Base-by-base conservation (phyloP, 2,113 vertebrate genomes). In the Syngnathus floridae region DNA sequence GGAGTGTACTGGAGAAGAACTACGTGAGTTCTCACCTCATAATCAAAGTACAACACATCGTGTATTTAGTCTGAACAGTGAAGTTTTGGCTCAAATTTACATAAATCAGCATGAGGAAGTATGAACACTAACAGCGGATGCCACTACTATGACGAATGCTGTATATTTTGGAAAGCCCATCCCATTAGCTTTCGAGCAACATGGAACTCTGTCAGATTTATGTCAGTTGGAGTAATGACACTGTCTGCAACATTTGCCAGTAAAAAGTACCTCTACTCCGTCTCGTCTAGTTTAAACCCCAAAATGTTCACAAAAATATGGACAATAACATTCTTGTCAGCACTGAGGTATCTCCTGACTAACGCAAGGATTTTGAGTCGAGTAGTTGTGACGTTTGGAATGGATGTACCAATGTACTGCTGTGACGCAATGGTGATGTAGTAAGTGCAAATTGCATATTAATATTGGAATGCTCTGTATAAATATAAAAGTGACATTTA, bases 141-240 rank as follows among this genome's bases (percentile, higher is more conserved):
- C 84, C 82, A 76, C 74, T 51, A 38, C 66, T 64, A 59, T 87
- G 77, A 87, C 82, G 73, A 74, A 87, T 78, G 63, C 55, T 86
- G 83, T 88, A 62, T 87, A 54, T 86, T 76, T 90, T 88, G 85
- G 86, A 87, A 77, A 74, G 80, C 66, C 73, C 49, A 76, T 59
- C 1, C 66, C 73, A 77, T 87, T 80, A 83, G 75, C 70, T 76
- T 77, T 75, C 26, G 38, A 83, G 66, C 72, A 81, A 82, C 71
- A 76, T 76, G 72, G 64, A 45, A 13, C 67, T 83, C 79, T 77
- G 82, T 88, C 79, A 84, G 67, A 70, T 79, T 74, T 78, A 77
- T 73, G 79, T 83, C 81, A 79, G 75, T 76, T 75, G 78, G 83
- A 89, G 72, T 81, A 87, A 88, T 74, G 77, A 67, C 64, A 77